Evolutionary conservation across 2,888 invertebrate species (phyloP).

Genomic region (Anthophora plumipes): DNA sequence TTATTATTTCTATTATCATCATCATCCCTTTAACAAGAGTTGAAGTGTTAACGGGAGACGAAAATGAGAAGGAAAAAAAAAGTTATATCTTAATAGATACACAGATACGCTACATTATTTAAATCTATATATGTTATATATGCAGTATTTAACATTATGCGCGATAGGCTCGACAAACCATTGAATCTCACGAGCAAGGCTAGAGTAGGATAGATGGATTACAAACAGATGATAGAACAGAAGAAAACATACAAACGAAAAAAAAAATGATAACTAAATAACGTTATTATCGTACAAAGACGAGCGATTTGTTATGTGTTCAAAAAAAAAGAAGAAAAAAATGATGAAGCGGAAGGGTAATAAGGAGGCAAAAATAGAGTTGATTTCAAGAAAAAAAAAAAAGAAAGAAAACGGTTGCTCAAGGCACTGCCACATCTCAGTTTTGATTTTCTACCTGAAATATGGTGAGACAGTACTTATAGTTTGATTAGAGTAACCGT

Average conservation of each 20-base stretch:
- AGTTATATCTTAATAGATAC: constrained; percentile 68
- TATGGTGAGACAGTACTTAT: constrained; percentile 72
- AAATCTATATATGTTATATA: constrained; percentile 71
- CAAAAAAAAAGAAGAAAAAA: constrained; percentile 71
- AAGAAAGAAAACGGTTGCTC: constrained; percentile 80
- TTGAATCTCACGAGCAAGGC: constrained; percentile 83
- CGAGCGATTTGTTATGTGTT: constrained; percentile 84
- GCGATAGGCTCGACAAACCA: constrained; percentile 81
- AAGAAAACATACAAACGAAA: constrained; percentile 66
- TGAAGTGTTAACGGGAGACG: constrained; percentile 23
- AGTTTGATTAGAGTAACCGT: constrained; percentile 75
- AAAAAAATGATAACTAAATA: constrained; percentile 48
- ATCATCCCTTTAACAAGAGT: constrained; percentile 38
- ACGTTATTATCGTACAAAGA: constrained; percentile 82
- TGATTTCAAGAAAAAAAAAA: constrained; percentile 72
- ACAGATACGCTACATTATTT: constrained; percentile 72
- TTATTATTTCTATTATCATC: too few species aligned
- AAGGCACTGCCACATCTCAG: constrained; percentile 83
- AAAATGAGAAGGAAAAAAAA: constrained; percentile 42
- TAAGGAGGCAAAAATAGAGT: constrained; percentile 73
- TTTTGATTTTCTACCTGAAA: constrained; percentile 72
- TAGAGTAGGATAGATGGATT: constrained; percentile 82
- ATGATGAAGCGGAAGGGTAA: constrained; percentile 69
- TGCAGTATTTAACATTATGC: constrained; percentile 76
- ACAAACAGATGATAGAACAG: constrained; percentile 68